Percentiles rank a stretch among this genome's conserved stretches.
phyloP scores from a whole-genome alignment of 2,797 vertebrate genomes.

The Danionella dracula region DNA sequence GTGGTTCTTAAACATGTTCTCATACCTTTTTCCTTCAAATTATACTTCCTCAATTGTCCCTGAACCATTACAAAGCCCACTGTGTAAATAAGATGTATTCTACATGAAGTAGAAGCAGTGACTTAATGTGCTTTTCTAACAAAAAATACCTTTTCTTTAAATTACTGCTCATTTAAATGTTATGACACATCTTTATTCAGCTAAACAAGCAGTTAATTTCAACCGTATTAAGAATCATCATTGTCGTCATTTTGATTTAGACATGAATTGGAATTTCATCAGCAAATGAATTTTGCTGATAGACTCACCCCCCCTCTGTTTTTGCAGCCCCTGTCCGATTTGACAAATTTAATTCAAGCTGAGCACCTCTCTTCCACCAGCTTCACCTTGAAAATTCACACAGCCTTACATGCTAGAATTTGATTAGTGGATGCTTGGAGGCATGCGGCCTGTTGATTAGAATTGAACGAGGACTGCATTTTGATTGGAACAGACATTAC shows the following conservation, averaged over 20 bases:
- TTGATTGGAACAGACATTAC: conserved; percentile 58
- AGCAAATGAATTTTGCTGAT: conserved; percentile 43
- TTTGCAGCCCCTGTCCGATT: conserved; percentile 35
- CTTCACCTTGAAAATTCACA: conserved; percentile 70
- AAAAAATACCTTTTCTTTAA: not conserved
- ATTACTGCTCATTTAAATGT: conserved; percentile 19
- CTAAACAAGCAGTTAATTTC: conserved; percentile 20
- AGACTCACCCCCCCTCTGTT: conserved; percentile 33
- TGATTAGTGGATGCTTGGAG: conserved; percentile 68
- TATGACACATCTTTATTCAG: conserved; percentile 5
- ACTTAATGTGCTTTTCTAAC: not conserved
- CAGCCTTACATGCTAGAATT: conserved; percentile 62
- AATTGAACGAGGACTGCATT: conserved; percentile 64
- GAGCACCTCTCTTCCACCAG: conserved; percentile 51
- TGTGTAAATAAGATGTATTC: not conserved
- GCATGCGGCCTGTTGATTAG: conserved; percentile 72
- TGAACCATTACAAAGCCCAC: not conserved
- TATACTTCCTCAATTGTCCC: not conserved
- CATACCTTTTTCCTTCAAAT: no score
- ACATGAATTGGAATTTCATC: conserved; percentile 29
- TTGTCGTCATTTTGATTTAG: conserved; percentile 26
- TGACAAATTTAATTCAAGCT: conserved; percentile 65
- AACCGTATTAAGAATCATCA: conserved; percentile 20
- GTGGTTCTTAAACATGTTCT: no score
- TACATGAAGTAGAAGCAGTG: no score